Conservation (phyloP, 1,140 invertebrate genomes). For the Drosophila santomea region DNA sequence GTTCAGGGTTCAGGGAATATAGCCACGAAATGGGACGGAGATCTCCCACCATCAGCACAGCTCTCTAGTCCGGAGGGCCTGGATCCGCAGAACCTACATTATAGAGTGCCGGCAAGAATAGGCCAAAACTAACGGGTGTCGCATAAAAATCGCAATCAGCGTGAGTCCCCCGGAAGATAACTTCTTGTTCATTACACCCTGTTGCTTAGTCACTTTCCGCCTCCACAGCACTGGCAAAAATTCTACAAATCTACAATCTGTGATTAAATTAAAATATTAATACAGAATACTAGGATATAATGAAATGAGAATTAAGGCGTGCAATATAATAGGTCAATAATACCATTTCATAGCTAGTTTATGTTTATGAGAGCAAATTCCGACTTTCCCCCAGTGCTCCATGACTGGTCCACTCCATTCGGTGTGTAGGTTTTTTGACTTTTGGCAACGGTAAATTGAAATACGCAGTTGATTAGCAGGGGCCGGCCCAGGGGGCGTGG, state of each 20-base stretch:
- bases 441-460: slow-evolving; percentile 75
- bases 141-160: slow-evolving; percentile 62
- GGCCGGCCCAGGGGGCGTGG: slow-evolving; percentile 41
- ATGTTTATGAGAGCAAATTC: no score
- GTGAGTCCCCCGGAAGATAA: slow-evolving; percentile 7
- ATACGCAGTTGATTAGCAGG: slow-evolving; percentile 73
- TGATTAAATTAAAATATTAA: no score
- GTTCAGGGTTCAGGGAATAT: neutral
- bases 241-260: no score
- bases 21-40: slow-evolving; percentile 50
- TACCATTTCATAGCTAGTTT: no score
- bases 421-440: slow-evolving; percentile 13
- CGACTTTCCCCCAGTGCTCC: no score
- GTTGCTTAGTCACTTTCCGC: slow-evolving; percentile 19
- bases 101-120: slow-evolving; percentile 38
- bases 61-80: slow-evolving; percentile 6
- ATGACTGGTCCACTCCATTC: neutral
- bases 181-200: slow-evolving; percentile 8
- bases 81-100: neutral
- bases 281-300: no score
- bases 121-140: slow-evolving; percentile 56
- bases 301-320: no score
- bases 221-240: slow-evolving; percentile 16
- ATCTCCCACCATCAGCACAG: slow-evolving; percentile 71
- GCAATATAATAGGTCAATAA: no score